A percentile compares a stretch with the other conserved stretches of the same genome.
phyloP scores from a whole-genome alignment of 2,888 invertebrate species.

The Suillia variegata region DNA sequence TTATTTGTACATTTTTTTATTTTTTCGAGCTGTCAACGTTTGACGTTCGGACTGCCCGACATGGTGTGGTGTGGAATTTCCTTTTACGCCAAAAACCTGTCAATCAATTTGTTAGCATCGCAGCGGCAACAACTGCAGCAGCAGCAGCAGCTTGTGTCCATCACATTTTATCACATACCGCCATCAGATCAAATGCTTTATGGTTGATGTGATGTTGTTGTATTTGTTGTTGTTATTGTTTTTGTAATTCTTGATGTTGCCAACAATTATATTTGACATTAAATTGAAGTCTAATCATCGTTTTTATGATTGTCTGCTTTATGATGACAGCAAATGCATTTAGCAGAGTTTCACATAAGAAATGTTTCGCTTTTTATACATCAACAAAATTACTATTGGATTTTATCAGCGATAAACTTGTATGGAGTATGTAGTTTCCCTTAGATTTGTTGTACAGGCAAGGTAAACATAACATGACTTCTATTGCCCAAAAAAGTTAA shows the following conservation, averaged over 20 bases:
- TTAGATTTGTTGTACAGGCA: no score
- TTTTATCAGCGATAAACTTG: no score
- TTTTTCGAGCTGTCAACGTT: neutral
- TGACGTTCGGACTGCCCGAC: neutral
- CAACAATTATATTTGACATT: constrained; percentile 1
- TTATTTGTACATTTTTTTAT: no score
- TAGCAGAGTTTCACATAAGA: no score
- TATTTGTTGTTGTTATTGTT: no score
- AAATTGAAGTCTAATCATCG: constrained; percentile 2
- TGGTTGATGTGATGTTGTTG: neutral
- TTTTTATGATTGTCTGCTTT: no score
- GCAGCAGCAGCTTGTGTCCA: neutral
- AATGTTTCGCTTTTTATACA: no score
- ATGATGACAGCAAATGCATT: no score
- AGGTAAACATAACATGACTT: no score
- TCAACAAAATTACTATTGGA: no score
- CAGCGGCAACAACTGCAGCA: neutral
- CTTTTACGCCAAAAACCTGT: constrained; percentile 45
- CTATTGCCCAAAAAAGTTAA: no score
- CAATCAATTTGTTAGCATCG: constrained; percentile 46
- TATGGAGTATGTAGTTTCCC: no score
- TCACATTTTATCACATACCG: neutral
- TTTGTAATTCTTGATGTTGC: neutral
- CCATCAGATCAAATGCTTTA: neutral
- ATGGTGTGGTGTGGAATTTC: constrained; percentile 40